These are phyloP conservation scores for Leiothrix lutea DNA, from an alignment of 2,113 vertebrate genomes.

Conservation along the genomic window DNA sequence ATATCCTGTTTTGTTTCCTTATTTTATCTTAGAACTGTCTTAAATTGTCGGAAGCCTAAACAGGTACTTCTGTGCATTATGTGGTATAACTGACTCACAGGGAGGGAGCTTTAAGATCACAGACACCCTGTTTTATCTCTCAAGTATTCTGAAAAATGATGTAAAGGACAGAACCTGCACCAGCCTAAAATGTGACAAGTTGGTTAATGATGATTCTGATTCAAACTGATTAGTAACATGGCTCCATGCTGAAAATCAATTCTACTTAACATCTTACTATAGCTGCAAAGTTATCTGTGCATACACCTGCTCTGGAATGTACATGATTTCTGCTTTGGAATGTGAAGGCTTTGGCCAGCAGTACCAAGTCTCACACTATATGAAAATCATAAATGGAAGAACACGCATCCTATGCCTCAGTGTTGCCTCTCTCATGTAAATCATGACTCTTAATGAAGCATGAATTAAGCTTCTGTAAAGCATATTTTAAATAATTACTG, in stretches of 20 bases:
- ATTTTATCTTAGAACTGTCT: neutral
- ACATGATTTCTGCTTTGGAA: neutral
- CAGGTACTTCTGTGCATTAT: neutral
- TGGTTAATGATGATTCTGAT: neutral
- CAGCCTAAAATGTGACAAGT: neutral
- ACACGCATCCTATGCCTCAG: accelerated
- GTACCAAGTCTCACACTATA: neutral
- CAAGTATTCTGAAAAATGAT: neutral
- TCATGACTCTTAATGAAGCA: neutral
- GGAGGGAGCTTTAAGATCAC: neutral
- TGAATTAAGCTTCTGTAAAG: neutral
- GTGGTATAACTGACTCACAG: neutral
- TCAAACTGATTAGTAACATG: neutral
- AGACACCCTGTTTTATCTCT: neutral
- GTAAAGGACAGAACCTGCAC: neutral
- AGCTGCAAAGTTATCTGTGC: neutral
- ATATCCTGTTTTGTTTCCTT: neutral
- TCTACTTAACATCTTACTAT: neutral
- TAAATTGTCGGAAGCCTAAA: neutral
- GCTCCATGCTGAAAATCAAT: neutral
- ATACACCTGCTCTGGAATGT: neutral
- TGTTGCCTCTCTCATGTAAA: neutral
- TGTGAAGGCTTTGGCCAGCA: neutral
- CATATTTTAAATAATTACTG: neutral
- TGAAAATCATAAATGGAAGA: neutral